Evolutionary conservation across 2,888 invertebrate genomes (phyloP).

Genomic region (Polietes domitor): DNA sequence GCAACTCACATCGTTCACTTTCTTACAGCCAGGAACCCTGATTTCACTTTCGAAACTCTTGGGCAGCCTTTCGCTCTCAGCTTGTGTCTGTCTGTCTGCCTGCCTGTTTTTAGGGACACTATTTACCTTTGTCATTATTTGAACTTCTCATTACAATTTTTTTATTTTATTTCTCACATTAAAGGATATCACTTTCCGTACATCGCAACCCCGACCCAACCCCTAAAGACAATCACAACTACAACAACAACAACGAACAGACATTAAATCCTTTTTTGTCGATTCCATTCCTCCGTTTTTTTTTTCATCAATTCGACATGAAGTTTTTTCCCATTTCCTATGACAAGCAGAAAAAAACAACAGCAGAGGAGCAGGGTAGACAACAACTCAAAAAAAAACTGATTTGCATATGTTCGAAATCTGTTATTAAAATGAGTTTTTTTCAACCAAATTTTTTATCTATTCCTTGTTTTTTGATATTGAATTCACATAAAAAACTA

Average conservation of each 20-base stretch:
- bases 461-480: constrained; percentile 58
- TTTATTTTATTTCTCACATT: constrained; percentile 59
- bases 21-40: neutral
- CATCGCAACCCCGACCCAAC: constrained; percentile 42
- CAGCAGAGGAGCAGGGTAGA: constrained; percentile 5
- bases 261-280: constrained; percentile 54
- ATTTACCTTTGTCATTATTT: constrained; percentile 45
- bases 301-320: constrained; percentile 58
- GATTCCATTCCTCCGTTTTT: constrained; percentile 15
- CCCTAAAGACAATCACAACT: constrained; percentile 46
- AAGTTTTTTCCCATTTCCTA: constrained; percentile 73
- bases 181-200: constrained; percentile 56
- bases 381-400: constrained; percentile 52
- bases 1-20: neutral
- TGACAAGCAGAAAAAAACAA: constrained; percentile 71
- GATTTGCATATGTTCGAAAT: constrained; percentile 65
- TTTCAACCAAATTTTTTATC: constrained; percentile 21
- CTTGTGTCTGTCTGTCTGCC: neutral
- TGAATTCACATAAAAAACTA: constrained; percentile 58
- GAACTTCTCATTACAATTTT: constrained; percentile 25
- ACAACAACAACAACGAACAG: constrained; percentile 19
- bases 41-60: constrained; percentile 34
- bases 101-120: constrained; percentile 1
- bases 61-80: neutral
- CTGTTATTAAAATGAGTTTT: constrained; percentile 56